Percentiles rank a stretch among this genome's conserved stretches.
These are phyloP conservation scores for Euleptes europaea DNA, from an alignment of 2,113 vertebrate species.

Conservation along the genomic window DNA sequence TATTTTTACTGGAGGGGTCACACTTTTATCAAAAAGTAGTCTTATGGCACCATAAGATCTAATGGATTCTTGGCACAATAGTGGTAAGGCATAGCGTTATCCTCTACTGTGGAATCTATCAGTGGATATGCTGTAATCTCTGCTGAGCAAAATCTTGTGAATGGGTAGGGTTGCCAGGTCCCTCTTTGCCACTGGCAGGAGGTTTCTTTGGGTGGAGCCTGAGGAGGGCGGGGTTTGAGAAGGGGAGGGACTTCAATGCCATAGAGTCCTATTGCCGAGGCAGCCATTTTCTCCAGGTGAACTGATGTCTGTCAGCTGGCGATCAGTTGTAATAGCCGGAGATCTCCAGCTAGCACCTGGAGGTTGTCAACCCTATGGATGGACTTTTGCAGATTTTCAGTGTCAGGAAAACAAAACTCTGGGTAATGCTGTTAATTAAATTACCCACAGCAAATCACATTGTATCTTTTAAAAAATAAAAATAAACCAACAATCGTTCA, in stretches of 20 bases:
- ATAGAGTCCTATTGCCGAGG: too few species aligned
- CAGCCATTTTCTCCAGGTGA: too few species aligned
- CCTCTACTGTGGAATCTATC: not conserved
- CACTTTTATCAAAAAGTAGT: not conserved
- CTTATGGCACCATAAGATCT: too few species aligned
- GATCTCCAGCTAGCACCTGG: too few species aligned
- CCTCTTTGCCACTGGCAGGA: too few species aligned
- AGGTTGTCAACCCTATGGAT: too few species aligned
- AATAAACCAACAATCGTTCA: not conserved
- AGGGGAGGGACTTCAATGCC: too few species aligned
- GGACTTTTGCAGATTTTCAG: not conserved
- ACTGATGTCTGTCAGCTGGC: too few species aligned
- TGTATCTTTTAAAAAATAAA: not conserved
- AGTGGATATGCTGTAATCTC: not conserved
- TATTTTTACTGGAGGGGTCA: not conserved
- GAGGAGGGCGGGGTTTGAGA: too few species aligned
- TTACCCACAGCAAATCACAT: not conserved
- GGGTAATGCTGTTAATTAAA: not conserved
- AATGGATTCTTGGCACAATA: not conserved
- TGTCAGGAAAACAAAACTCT: not conserved
- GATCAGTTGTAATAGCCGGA: too few species aligned
- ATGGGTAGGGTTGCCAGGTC: too few species aligned
- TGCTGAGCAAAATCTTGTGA: conserved; percentile 4
- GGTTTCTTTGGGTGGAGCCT: too few species aligned
- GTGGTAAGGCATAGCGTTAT: not conserved